Evolutionary conservation across 2,797 vertebrate genomes (phyloP).

Genomic region (Margarornis squamiger): DNA sequence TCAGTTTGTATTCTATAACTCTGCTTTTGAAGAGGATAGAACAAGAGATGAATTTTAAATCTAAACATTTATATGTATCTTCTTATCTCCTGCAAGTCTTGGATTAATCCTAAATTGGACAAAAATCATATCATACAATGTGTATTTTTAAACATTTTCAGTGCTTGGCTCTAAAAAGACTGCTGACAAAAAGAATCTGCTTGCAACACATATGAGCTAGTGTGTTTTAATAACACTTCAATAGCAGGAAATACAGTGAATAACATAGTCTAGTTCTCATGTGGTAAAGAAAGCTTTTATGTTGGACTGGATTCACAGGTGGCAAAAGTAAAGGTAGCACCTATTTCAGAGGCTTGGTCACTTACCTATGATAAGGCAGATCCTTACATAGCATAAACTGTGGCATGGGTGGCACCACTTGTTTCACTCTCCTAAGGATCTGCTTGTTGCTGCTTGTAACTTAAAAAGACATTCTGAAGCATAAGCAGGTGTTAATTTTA

Average conservation of each 20-base stretch:
- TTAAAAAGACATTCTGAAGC: not conserved
- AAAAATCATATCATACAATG: not conserved
- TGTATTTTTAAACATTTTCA: not conserved
- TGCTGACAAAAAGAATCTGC: slow-evolving; percentile 60
- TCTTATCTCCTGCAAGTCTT: not conserved
- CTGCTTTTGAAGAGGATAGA: not conserved
- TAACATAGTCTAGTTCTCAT: not conserved
- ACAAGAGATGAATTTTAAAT: not conserved
- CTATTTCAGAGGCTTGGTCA: not conserved
- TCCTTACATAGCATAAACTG: not conserved
- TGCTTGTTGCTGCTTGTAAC: not conserved
- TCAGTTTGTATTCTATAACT: not conserved
- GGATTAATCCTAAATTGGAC: not conserved
- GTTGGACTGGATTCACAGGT: not conserved
- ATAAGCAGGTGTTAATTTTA: not conserved
- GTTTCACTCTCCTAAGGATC: not conserved
- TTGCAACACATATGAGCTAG: not conserved
- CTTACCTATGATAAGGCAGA: not conserved
- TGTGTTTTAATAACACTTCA: not conserved
- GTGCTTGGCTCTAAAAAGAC: not conserved
- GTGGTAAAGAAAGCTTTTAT: not conserved
- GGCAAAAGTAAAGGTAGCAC: not conserved
- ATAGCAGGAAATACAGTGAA: not conserved
- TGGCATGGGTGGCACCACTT: not conserved
- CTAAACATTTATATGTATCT: not conserved